Percentiles rank a stretch among this genome's conserved stretches.
phyloP scores from a whole-genome alignment of 2,113 vertebrate species.

The Rhodinocichla rosea region DNA sequence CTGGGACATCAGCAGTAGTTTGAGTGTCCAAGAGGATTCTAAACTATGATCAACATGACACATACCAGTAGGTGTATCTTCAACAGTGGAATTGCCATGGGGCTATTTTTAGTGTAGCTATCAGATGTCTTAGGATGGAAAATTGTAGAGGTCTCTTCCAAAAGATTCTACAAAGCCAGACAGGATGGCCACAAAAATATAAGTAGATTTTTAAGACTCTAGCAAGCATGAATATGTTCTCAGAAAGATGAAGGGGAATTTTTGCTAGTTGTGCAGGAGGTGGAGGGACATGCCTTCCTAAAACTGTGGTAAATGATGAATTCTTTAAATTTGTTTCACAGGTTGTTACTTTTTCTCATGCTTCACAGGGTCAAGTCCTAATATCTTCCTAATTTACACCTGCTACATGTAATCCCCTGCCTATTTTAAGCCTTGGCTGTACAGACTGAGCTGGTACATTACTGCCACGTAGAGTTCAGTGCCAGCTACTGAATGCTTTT shows the following conservation, averaged over 20 bases:
- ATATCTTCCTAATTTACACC: conserved; percentile 2
- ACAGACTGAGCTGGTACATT: neutral
- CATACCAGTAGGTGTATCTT: conserved; percentile 52
- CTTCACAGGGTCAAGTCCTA: neutral
- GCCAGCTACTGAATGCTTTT: conserved; percentile 10
- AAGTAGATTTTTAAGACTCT: neutral
- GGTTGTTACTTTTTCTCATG: neutral
- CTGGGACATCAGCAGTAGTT: neutral
- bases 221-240: neutral
- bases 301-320: neutral
- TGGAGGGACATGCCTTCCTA: neutral
- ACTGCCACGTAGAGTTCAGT: conserved; percentile 33
- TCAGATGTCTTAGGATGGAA: conserved; percentile 44
- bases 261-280: neutral
- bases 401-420: neutral
- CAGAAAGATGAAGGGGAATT: neutral
- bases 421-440: conserved; percentile 17
- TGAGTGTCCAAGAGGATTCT: neutral
- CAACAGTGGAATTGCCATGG: neutral
- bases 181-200: conserved; percentile 18
- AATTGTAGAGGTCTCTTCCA: conserved; percentile 36
- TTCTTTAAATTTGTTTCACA: neutral
- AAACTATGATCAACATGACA: neutral
- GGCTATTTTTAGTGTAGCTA: conserved; percentile 47
- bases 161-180: conserved; percentile 11